Conservation (phyloP, 2,797 vertebrate species). For the Xenops minutus region DNA sequence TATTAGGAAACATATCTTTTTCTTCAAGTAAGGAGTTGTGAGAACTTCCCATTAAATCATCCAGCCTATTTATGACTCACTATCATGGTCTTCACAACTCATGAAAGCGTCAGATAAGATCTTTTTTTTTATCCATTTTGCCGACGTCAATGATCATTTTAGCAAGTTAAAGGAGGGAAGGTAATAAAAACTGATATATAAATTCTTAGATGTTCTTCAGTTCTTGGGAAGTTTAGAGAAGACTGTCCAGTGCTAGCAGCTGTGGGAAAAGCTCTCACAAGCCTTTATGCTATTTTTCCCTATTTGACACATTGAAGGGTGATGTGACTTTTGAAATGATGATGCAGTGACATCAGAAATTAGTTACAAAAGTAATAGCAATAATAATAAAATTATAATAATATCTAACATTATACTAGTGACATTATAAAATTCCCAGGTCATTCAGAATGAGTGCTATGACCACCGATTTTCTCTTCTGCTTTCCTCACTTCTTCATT, state of each 20-base stretch:
- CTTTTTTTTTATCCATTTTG: not conserved
- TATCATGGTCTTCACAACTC: not conserved
- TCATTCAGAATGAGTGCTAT: not conserved
- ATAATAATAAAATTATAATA: not conserved
- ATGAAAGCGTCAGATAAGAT: not conserved
- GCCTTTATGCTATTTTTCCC: not conserved
- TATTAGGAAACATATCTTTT: not conserved
- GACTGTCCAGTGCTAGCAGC: not conserved
- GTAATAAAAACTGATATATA: not conserved
- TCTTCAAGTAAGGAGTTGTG: not conserved
- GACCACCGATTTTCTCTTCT: not conserved
- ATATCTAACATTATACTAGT: not conserved
- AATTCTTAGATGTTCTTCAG: not conserved
- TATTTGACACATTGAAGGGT: not conserved
- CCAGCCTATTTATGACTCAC: not conserved
- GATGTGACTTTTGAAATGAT: not conserved
- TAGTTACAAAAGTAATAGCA: not conserved
- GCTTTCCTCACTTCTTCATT: not conserved
- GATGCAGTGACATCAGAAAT: slow-evolving; percentile 12
- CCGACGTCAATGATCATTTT: not conserved
- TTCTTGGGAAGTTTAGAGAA: not conserved
- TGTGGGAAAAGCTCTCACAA: not conserved
- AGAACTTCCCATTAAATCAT: not conserved
- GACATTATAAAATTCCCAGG: not conserved
- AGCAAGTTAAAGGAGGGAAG: not conserved